A percentile compares a stretch with the other conserved stretches of the same genome.
Conservation (phyloP, 30 jellyfish, hydroid and myxozoan genomes). For the Phacellophora camtschatica region DNA sequence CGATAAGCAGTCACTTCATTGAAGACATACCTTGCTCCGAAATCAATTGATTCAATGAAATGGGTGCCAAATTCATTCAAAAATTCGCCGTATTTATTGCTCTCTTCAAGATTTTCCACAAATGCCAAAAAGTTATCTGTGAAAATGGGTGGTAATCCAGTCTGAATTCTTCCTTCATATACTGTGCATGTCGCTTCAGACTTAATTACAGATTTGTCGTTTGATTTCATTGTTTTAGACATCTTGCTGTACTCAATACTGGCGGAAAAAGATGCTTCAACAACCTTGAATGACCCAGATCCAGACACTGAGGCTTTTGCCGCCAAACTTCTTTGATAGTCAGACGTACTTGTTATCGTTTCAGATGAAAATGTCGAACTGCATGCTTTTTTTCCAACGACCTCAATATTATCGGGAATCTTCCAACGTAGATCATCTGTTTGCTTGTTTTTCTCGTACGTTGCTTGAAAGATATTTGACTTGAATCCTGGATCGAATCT, state of each 20-base stretch:
- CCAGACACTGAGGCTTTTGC: conserved; percentile 39
- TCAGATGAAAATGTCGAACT: conserved; percentile 7
- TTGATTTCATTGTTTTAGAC: conserved; percentile 19
- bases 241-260: conserved; percentile 52
- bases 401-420: conserved; percentile 24
- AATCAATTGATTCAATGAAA: conserved; percentile 18
- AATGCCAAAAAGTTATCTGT: conserved; percentile 17
- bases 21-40: conserved; percentile 56
- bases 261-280: conserved; percentile 49
- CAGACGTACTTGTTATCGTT: conserved; percentile 29
- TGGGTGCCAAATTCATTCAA: conserved; percentile 42
- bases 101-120: not conserved
- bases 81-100: not conserved
- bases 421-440: conserved; percentile 17
- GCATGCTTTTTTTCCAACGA: conserved; percentile 19
- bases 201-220: conserved; percentile 41
- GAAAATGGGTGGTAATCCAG: conserved; percentile 38
- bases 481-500: conserved; percentile 52
- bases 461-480: conserved; percentile 19
- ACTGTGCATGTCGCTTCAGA: conserved; percentile 51
- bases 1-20: too few relatives aligned
- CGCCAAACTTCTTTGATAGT: conserved; percentile 13
- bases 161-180: conserved; percentile 43
- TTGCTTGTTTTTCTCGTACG: conserved; percentile 8
- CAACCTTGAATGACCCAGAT: conserved; percentile 6